These are phyloP conservation scores for Cecidostiba fungosa DNA, from an alignment of 2,888 invertebrate species.

Conservation along the genomic window DNA sequence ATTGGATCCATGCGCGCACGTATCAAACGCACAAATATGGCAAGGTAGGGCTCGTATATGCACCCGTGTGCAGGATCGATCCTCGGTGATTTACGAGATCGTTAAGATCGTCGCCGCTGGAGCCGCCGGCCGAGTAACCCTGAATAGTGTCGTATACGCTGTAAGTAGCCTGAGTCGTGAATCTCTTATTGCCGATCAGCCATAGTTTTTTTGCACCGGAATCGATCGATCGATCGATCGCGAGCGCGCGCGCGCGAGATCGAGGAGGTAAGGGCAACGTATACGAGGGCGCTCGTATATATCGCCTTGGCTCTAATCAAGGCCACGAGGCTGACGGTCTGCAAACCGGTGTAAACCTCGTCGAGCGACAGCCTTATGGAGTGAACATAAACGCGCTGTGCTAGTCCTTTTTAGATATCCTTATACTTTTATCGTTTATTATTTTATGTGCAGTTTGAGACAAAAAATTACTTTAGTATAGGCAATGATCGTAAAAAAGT, in stretches of 20 bases:
- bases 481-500: background rate
- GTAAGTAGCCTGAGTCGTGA: slow-evolving; percentile 14
- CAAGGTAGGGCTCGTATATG: background rate
- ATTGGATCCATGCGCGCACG: background rate
- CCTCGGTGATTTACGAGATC: slow-evolving; percentile 67
- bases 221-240: slow-evolving; percentile 42
- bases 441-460: background rate
- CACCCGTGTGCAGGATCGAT: background rate
- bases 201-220: slow-evolving; percentile 1
- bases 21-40: slow-evolving; percentile 22
- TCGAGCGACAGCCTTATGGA: slow-evolving; percentile 7
- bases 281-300: slow-evolving; percentile 11
- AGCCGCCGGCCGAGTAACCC: background rate
- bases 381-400: background rate
- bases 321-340: slow-evolving; percentile 41
- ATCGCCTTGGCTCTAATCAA: slow-evolving; percentile 55
- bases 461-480: background rate
- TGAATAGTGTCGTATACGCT: background rate
- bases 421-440: background rate
- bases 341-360: slow-evolving; percentile 1
- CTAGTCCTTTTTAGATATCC: background rate
- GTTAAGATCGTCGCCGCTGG: slow-evolving; percentile 58
- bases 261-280: slow-evolving; percentile 35
- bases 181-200: slow-evolving; percentile 37
- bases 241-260: slow-evolving; percentile 32